Conservation (phyloP, 2,888 invertebrate genomes). For the Brenthis daphne region DNA sequence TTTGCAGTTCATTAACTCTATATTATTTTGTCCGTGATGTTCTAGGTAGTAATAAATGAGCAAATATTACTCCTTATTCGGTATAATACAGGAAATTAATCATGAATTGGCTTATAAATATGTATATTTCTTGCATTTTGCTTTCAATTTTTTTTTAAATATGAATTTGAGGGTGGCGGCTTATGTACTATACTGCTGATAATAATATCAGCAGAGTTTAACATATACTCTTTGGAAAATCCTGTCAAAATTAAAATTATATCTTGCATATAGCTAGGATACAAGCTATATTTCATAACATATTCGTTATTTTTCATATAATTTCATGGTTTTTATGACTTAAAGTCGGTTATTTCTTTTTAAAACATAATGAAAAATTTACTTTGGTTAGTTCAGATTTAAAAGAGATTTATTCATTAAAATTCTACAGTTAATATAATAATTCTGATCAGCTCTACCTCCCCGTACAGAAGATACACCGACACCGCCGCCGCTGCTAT, state of each 20-base stretch:
- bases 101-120: slow-evolving; percentile 22
- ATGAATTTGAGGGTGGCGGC: slow-evolving; percentile 17
- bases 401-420: background rate
- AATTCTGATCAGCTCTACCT: slow-evolving; percentile 58
- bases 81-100: background rate
- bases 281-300: background rate
- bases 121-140: slow-evolving; percentile 19
- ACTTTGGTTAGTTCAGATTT: background rate
- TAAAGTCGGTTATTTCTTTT: too few species aligned
- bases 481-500: slow-evolving; percentile 70
- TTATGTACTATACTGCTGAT: background rate
- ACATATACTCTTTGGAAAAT: background rate
- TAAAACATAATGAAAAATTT: too few species aligned
- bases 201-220: background rate
- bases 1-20: slow-evolving; percentile 9
- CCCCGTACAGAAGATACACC: slow-evolving; percentile 69
- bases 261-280: background rate
- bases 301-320: background rate
- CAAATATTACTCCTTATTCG: background rate
- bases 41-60: too few species aligned
- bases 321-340: too few species aligned
- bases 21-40: background rate
- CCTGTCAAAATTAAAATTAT: background rate
- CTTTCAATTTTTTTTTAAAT: slow-evolving; percentile 18
- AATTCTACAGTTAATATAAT: background rate